Evolutionary conservation across 2,113 vertebrate genomes (phyloP).

Genomic region (Zosterops japonicus): DNA sequence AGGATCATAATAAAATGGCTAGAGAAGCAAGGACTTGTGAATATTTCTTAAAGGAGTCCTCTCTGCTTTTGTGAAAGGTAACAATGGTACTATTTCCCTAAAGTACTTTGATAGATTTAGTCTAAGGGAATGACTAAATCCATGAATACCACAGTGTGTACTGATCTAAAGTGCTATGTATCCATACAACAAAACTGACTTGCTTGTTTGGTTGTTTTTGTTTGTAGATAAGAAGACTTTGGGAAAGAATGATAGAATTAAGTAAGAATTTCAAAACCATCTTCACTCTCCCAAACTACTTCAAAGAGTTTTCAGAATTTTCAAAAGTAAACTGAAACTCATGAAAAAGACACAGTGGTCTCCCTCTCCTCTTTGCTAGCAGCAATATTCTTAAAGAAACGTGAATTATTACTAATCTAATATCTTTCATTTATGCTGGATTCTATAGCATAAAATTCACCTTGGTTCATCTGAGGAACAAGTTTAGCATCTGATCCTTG

Average conservation of each 20-base stretch:
- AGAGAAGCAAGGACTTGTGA: neutral
- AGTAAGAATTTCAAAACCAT: neutral
- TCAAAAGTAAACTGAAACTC: slow-evolving; percentile 39
- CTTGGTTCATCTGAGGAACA: neutral
- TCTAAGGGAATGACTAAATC: neutral
- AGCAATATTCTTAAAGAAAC: neutral
- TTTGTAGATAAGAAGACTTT: neutral
- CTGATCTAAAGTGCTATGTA: neutral
- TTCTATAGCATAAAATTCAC: slow-evolving; percentile 10
- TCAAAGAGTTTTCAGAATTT: slow-evolving; percentile 39
- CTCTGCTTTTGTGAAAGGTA: neutral
- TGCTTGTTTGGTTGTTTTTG: neutral
- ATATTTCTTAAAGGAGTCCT: neutral
- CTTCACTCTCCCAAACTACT: neutral
- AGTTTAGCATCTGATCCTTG: slow-evolving; percentile 4
- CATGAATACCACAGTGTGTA: neutral
- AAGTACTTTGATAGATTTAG: neutral
- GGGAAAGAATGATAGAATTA: neutral
- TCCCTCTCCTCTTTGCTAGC: neutral
- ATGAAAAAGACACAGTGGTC: slow-evolving; percentile 10
- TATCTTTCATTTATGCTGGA: neutral
- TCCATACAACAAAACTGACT: neutral
- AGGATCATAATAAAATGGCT: neutral
- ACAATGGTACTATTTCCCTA: neutral
- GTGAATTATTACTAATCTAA: neutral